phyloP scores from a whole-genome alignment of 2,113 vertebrate species.

The Coregonus clupeaformis region DNA sequence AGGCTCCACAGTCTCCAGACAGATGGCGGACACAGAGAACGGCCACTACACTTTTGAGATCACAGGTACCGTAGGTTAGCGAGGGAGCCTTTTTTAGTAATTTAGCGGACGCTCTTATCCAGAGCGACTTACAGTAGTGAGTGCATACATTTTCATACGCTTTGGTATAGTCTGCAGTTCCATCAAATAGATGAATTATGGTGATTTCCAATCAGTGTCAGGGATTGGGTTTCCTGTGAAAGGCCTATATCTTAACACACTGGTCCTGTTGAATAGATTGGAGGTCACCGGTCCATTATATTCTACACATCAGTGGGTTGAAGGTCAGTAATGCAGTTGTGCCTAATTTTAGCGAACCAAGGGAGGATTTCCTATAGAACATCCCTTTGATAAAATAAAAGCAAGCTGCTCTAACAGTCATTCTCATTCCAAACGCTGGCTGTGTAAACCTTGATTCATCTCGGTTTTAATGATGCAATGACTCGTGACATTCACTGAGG shows the following conservation, averaged over 20 bases:
- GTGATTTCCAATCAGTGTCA: not conserved
- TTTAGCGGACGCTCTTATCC: no score
- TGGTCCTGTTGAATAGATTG: not conserved
- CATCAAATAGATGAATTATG: not conserved
- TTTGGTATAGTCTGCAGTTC: not conserved
- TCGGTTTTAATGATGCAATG: not conserved
- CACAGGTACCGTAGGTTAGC: constrained; percentile 76
- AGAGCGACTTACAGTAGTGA: no score
- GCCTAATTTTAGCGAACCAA: not conserved
- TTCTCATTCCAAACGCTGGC: not conserved
- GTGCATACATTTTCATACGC: no score
- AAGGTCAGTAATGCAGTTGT: not conserved
- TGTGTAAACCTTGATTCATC: not conserved
- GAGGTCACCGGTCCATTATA: not conserved
- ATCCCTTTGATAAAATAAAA: not conserved
- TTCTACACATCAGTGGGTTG: not conserved
- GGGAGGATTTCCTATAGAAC: not conserved
- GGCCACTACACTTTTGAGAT: constrained; percentile 88
- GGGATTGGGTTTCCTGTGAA: not conserved
- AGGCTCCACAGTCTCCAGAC: constrained; percentile 84
- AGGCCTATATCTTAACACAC: not conserved
- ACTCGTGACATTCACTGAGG: not conserved
- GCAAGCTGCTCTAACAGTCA: not conserved
- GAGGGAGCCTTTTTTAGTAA: no score
- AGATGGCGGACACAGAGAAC: constrained; percentile 83